A percentile compares a stretch with the other conserved stretches of the same genome.
Conservation (phyloP, 2,797 vertebrate species). For the Thamnophis elegans region DNA sequence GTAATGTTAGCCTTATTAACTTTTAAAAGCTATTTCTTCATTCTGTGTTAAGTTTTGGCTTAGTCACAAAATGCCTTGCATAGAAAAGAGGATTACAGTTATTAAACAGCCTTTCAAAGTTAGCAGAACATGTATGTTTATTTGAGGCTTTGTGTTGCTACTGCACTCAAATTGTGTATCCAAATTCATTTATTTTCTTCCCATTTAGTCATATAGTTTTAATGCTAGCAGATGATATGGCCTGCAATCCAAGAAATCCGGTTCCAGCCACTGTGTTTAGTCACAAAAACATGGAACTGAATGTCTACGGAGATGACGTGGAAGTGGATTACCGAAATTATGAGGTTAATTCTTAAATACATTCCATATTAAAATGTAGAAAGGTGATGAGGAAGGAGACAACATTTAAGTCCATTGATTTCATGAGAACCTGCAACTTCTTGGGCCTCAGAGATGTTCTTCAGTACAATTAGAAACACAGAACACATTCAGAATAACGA, state of each 20-base stretch:
- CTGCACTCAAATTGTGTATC: slow-evolving; percentile 14
- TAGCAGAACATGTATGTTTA: neutral
- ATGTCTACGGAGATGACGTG: slow-evolving; percentile 96
- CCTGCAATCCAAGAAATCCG: slow-evolving; percentile 95
- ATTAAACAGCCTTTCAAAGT: neutral
- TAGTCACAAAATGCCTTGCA: neutral
- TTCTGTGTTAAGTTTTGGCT: neutral
- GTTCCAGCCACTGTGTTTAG: slow-evolving; percentile 97
- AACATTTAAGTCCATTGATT: neutral
- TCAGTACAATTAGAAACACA: neutral
- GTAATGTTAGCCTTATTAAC: neutral
- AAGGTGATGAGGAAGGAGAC: neutral
- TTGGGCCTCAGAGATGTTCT: neutral
- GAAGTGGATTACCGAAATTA: slow-evolving; percentile 98
- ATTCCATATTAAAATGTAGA: neutral
- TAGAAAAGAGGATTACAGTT: neutral
- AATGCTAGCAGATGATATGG: slow-evolving; percentile 99
- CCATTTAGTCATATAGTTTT: slow-evolving; percentile 89
- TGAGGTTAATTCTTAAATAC: slow-evolving; percentile 75
- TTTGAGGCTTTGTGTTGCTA: neutral
- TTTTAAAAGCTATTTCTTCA: neutral
- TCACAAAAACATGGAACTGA: slow-evolving; percentile 98
- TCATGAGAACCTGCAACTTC: neutral
- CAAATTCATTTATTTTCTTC: slow-evolving; percentile 30
- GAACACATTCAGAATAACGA: neutral